Evolutionary conservation across 2,113 vertebrate species (phyloP), one percentile per base, ranked within the genome.

Genomic region (Rhinolophus sinicus): DNA sequence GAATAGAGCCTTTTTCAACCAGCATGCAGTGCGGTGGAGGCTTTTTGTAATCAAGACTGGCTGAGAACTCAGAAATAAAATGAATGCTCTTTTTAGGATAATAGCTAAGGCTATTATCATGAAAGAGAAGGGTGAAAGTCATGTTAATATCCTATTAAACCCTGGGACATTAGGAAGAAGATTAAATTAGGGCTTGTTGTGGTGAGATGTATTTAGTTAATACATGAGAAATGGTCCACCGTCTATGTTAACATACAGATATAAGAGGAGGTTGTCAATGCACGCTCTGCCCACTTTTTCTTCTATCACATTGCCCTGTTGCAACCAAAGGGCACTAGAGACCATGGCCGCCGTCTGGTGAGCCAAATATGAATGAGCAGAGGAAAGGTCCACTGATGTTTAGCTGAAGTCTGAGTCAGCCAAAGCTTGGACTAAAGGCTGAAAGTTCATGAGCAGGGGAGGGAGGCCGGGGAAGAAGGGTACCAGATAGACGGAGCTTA

Each of bases 61-160:
- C 15, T 85, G 28, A 65, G n/a, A 52, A 26, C 16, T 75, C 18
- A 52, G 19, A 33, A 95, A 83, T 62, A 44, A 88, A 83, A 90
- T 78, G 33, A 76, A 89, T 86, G 21, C 35, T 81, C 38, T 54
- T 72, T 67, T 56, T 47, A 94, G 54, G 83, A 87, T 60, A 72
- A 94, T 95, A 90, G 5, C 35, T 60, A 83, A 78, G 75, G 40
- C 62, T 76, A 82, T 95, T 86, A 90, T 86, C 60, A 90, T 86
- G 76, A 83, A 56, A 81, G 62, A 70, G 65, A 89, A 91, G 35
- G 50, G 76, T 84, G 47, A 90, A 80, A 35, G 56, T 85, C 89
- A 87, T 90, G 70, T 75, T 84, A 87, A 94, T 88, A 58, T 84
- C 76, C 83, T 40, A 80, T 93, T 93, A 84, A 52, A 78, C 15